phyloP scores from a whole-genome alignment of 2,888 invertebrate species.

The Tromatobia lineatoria region DNA sequence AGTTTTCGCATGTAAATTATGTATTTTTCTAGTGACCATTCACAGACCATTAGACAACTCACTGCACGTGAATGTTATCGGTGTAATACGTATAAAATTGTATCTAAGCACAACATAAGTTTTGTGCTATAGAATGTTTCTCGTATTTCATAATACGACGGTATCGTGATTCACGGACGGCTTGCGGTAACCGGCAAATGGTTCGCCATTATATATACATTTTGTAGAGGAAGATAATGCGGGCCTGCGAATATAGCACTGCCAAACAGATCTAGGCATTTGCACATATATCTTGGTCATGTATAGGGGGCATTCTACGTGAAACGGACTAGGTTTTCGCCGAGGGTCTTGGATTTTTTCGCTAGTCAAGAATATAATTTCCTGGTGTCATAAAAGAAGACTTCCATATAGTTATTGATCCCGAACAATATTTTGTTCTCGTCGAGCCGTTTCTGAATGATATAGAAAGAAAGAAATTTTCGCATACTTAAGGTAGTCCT shows the following conservation, averaged over 20 bases:
- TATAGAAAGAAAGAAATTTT: too few species aligned
- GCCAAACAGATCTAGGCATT: not conserved
- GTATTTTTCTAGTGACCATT: not conserved
- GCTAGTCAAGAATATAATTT: too few species aligned
- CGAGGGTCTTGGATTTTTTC: too few species aligned
- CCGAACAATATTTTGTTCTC: too few species aligned
- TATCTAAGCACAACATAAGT: not conserved
- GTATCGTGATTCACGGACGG: slow-evolving; percentile 31
- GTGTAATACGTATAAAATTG: not conserved
- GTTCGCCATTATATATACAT: slow-evolving; percentile 12
- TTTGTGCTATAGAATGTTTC: not conserved
- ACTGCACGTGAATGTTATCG: not conserved
- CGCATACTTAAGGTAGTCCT: too few species aligned
- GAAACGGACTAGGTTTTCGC: too few species aligned
- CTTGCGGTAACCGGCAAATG: slow-evolving; percentile 46
- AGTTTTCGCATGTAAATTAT: not conserved
- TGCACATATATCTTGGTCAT: not conserved
- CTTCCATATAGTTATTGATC: too few species aligned
- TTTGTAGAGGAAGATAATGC: not conserved
- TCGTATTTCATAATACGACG: slow-evolving; percentile 27
- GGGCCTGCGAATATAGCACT: not conserved
- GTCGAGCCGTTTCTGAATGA: too few species aligned
- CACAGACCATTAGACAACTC: too few species aligned
- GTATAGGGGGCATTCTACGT: too few species aligned
- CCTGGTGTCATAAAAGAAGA: too few species aligned